Evolutionary conservation across 2,888 invertebrate species (phyloP), one percentile per base, ranked within the genome.

Genomic region (Microplitis deprimator): DNA sequence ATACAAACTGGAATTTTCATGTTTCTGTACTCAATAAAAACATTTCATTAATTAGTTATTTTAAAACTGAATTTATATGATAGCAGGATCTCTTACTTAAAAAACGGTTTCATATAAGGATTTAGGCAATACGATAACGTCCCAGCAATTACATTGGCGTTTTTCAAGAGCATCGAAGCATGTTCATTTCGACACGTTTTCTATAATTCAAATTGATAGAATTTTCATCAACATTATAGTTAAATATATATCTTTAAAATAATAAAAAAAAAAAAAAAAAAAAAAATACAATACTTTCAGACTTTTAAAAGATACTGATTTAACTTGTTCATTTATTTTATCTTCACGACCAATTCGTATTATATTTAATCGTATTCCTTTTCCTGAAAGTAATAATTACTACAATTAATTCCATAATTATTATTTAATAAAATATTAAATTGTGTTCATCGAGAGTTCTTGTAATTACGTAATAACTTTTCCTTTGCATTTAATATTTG

Each of bases 71-170:
- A 29, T 29, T 29, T 29, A 29, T 29, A 4, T 29, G 29, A 2
- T 2, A 29, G 2, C 29, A 29, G 0, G 3, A 3, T 3, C 2
- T 38, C 40, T 77, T 70, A 84, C 84, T 82, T 67, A 87, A 88
- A 13, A 84, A 79, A 0, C 81, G 77, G 79, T 88, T 88, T 89
- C 90, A 90, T 29, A 39, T 83, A 82, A 67, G 81, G 81, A 1
- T 85, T 86, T 62, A 82, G 86, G 78, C 90, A 90, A 0, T 90
- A 94, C 59, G 93, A 91, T 50, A 96, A 91, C 6, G 95, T 95
- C 71, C 94, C 93, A 82, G 94, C 93, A 78, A 96, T 91, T 84
- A 96, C 92, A 85, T 94, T 92, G 0, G 95, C 94, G 29, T 29
- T 29, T 29, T 29, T 2, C 2, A 29, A 29, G 2, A 29, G 29